These are phyloP conservation scores for Chesias legatella DNA, from an alignment of 2,888 invertebrate genomes.

Conservation along the genomic window DNA sequence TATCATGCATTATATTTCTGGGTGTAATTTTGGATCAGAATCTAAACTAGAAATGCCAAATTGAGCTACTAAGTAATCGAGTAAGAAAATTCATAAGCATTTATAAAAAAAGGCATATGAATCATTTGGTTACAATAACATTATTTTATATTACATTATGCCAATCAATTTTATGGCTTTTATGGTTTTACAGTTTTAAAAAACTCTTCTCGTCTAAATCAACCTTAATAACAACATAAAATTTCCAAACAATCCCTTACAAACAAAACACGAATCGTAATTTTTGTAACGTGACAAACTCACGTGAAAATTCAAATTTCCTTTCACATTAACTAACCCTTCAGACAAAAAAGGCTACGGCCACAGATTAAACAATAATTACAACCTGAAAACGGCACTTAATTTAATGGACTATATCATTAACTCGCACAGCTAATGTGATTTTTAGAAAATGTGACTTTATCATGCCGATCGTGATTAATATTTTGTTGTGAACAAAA, in stretches of 20 bases:
- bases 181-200: too few relatives aligned
- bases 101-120: too few relatives aligned
- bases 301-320: conserved; percentile 38
- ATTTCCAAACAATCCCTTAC: not conserved
- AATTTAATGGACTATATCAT: conserved; percentile 50
- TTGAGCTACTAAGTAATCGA: too few relatives aligned
- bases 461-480: conserved; percentile 17
- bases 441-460: conserved; percentile 18
- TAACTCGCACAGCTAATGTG: conserved; percentile 32
- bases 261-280: not conserved
- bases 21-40: too few relatives aligned
- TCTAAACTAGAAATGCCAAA: too few relatives aligned
- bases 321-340: conserved; percentile 27
- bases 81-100: too few relatives aligned
- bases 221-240: too few relatives aligned
- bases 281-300: conserved; percentile 3
- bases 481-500: not conserved
- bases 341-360: conserved; percentile 17
- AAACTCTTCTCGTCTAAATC: too few relatives aligned
- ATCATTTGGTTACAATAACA: too few relatives aligned
- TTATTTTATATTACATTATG: too few relatives aligned
- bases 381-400: conserved; percentile 23
- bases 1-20: too few relatives aligned
- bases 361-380: conserved; percentile 4
- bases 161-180: too few relatives aligned